Evolutionary conservation across 2,113 vertebrate genomes (phyloP).

Genomic region (Prochilodus magdalenae): DNA sequence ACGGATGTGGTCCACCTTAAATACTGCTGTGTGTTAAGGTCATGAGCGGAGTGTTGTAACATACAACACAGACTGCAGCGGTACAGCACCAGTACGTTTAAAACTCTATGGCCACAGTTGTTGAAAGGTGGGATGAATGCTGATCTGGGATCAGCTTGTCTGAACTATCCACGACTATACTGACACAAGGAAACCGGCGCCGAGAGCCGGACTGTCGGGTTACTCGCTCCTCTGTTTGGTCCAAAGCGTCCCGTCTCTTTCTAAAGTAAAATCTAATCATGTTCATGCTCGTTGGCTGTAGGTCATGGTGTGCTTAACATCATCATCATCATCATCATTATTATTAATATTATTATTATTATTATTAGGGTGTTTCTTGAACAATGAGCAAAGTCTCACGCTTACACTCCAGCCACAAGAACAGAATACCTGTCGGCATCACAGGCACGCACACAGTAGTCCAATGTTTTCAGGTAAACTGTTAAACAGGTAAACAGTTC

Average conservation of each 20-base stretch:
- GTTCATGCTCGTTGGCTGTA: conserved; percentile 22
- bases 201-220: too few relatives aligned
- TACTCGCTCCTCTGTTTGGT: conserved; percentile 58
- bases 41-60: conserved; percentile 14
- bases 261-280: conserved; percentile 33
- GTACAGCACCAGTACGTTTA: conserved; percentile 23
- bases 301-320: conserved; percentile 19
- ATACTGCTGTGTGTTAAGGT: conserved; percentile 10
- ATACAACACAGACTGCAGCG: conserved; percentile 23
- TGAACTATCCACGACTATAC: neutral
- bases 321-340: conserved; percentile 18
- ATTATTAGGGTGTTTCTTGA: conserved; percentile 39
- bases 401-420: conserved; percentile 42
- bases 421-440: conserved; percentile 61
- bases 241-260: conserved; percentile 48
- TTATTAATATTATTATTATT: conserved; percentile 22
- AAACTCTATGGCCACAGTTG: conserved; percentile 22
- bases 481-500: conserved; percentile 31
- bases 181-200: neutral
- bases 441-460: conserved; percentile 75
- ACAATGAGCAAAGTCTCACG: conserved; percentile 40
- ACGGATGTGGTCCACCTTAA: neutral
- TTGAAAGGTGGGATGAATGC: conserved; percentile 8
- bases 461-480: conserved; percentile 38
- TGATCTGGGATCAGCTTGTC: neutral